Percentiles rank a stretch among this genome's conserved stretches.
phyloP scores from a whole-genome alignment of 2,888 invertebrate genomes.

The Netelia fuscicornis region DNA sequence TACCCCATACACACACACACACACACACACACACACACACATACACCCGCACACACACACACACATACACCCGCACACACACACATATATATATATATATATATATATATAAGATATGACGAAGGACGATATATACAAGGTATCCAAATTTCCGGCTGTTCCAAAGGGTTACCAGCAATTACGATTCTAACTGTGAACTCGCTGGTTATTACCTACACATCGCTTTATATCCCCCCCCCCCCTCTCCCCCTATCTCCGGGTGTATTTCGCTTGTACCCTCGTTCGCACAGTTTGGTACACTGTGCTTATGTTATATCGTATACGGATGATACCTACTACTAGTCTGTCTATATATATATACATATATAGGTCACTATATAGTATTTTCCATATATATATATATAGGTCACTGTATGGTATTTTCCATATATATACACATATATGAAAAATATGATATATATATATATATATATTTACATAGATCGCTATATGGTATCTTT shows the following conservation, averaged over 20 bases:
- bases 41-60: not conserved
- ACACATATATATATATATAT: not conserved
- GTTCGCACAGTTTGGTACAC: not conserved
- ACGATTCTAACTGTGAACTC: constrained; percentile 67
- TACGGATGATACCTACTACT: constrained; percentile 23
- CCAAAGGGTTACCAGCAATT: constrained; percentile 67
- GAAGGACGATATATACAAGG: constrained; percentile 48
- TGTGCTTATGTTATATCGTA: constrained; percentile 42
- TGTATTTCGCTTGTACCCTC: constrained; percentile 7
- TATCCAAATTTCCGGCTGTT: constrained; percentile 60
- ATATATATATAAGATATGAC: constrained; percentile 35
- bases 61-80: no score
- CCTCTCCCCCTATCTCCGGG: not conserved
- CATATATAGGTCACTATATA: not conserved
- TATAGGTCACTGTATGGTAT: no score
- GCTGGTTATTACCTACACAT: constrained; percentile 29
- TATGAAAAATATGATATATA: no score
- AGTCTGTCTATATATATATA: constrained; percentile 25
- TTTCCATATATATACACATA: no score
- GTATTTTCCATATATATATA: no score
- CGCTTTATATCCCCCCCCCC: not conserved
- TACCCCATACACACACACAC: not conserved
- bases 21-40: no score
- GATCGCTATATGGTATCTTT: no score
- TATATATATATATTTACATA: no score